These are phyloP conservation scores for Bombyx huttoni DNA, from an alignment of 2,888 invertebrate genomes.

Conservation along the genomic window DNA sequence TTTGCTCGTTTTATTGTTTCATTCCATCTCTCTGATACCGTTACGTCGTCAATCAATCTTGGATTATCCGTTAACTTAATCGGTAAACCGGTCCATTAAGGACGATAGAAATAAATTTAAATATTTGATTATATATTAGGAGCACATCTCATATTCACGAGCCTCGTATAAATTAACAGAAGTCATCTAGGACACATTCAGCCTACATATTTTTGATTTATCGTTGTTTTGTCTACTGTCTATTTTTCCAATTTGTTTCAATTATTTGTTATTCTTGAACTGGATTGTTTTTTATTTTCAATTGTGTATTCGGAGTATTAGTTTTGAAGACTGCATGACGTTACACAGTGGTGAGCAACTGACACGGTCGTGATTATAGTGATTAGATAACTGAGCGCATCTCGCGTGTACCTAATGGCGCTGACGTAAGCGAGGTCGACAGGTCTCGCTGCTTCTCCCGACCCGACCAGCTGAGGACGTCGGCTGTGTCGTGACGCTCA, in stretches of 20 bases:
- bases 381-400: slow-evolving; percentile 33
- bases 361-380: slow-evolving; percentile 24
- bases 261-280: too few relatives aligned
- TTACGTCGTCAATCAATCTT: slow-evolving; percentile 17
- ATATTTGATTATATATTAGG: background rate
- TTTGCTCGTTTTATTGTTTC: slow-evolving; percentile 15
- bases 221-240: background rate
- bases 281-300: background rate
- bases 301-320: background rate
- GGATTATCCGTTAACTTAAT: slow-evolving; percentile 17
- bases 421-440: slow-evolving; percentile 45
- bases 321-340: slow-evolving; percentile 7
- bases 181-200: background rate
- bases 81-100: slow-evolving; percentile 8
- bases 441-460: slow-evolving; percentile 26
- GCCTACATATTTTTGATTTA: background rate
- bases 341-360: slow-evolving; percentile 15
- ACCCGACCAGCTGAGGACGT: slow-evolving; percentile 33
- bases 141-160: too few relatives aligned
- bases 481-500: slow-evolving; percentile 37
- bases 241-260: too few relatives aligned
- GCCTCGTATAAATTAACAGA: too few relatives aligned
- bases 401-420: slow-evolving; percentile 20
- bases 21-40: slow-evolving; percentile 16
- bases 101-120: slow-evolving; percentile 2